Evolutionary conservation across 2,113 vertebrate species (phyloP), one percentile per base, ranked within the genome.

Genomic region (Tetrax tetrax): DNA sequence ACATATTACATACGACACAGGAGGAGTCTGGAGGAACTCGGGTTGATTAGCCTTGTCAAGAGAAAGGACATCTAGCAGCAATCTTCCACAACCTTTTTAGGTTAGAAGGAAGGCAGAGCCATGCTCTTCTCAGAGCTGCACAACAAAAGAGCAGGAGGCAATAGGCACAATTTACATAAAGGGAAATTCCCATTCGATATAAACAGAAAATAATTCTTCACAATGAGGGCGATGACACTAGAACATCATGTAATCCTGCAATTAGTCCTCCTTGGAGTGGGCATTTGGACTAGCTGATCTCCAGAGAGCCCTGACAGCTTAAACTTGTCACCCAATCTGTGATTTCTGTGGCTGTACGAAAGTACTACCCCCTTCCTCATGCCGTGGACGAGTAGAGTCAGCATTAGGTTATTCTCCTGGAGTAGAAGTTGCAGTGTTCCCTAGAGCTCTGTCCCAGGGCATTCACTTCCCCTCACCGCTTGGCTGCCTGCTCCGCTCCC

Each of bases 1-100:
- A 18, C 41, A 41, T 41, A 41, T 41, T 41, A 41, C 0, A 0
- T 33, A 31, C 1, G 2, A 43, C 16, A 12, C 7, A 19, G 37
- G 4, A 78, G 47, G 33, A 51, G 7, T 6, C n/a, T 79, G 27
- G 25, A 82, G 47, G 24, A 72, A 41, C 7, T 37, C 14, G 3
- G 2, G 2, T 57, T 35, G 4, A 61, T 74, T 48, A 59, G 22
- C 19, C 28, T 18, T 13, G 18, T 65, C 47, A 85, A 81, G 7
- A 35, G 16, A 65, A 61, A 69, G 23, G 5, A 10, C 15, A 66
- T 56, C 59, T 17, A n/a, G 4, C 4, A 60, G 16, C 5, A 45
- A 19, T 37, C 22, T 61, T 78, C 33, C 14, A 41, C 21, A 50
- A 3, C 1, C 20, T 43, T 15, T 43, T 43, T 43, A 88, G 7